Evolutionary conservation across 1,140 invertebrate genomes (phyloP).

Genomic region (Papilio helenus): DNA sequence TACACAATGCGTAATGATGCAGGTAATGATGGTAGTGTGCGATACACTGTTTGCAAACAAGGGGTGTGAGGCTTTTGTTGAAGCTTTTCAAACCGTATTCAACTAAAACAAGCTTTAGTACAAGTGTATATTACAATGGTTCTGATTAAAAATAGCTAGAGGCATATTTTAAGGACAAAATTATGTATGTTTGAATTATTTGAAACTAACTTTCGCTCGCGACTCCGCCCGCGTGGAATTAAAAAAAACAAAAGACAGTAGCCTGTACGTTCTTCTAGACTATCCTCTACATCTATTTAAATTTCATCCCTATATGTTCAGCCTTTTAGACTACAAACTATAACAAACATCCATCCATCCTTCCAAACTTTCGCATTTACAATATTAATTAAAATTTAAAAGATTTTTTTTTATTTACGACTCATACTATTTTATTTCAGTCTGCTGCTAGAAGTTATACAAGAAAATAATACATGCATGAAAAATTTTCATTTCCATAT

Average conservation of each 20-base stretch:
- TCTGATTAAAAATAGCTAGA: too few species aligned
- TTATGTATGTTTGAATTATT: too few species aligned
- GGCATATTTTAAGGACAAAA: too few species aligned
- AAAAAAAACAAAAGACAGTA: too few species aligned
- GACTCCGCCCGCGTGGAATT: too few species aligned
- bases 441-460: background rate
- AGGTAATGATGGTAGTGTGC: background rate
- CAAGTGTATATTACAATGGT: background rate
- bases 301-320: too few species aligned
- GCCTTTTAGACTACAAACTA: too few species aligned
- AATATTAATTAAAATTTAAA: background rate
- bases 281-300: too few species aligned
- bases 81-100: background rate
- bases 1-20: slow-evolving; percentile 20
- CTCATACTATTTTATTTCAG: background rate
- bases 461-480: background rate
- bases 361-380: background rate
- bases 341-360: too few species aligned
- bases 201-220: too few species aligned
- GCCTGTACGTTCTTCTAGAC: too few species aligned
- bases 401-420: background rate
- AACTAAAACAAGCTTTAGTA: background rate
- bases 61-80: slow-evolving; percentile 16
- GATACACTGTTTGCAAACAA: slow-evolving; percentile 7
- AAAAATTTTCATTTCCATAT: background rate